Evolutionary conservation across 92 coral and sea anemone genomes (phyloP).

Genomic region (Porites divaricata): DNA sequence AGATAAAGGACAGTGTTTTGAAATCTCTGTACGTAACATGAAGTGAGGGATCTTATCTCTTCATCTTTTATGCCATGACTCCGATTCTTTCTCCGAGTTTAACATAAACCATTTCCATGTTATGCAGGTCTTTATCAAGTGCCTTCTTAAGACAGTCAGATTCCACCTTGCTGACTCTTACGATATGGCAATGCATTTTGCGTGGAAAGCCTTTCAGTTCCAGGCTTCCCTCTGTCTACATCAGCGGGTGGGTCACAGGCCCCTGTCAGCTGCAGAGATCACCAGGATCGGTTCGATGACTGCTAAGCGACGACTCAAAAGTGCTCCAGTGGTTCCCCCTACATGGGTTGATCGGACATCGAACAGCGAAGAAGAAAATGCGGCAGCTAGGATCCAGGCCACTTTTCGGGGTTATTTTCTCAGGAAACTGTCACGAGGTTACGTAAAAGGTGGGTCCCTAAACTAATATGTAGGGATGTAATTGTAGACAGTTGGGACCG

Average conservation of each 20-base stretch:
- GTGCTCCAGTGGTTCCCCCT: slow-evolving; percentile 63
- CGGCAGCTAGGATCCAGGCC: slow-evolving; percentile 96
- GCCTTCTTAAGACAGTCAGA: slow-evolving; percentile 82
- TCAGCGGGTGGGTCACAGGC: slow-evolving; percentile 86
- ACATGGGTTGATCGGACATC: slow-evolving; percentile 80
- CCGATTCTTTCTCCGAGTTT: too few relatives aligned
- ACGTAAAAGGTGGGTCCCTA: slow-evolving; percentile 67
- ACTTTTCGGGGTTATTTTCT: slow-evolving; percentile 88
- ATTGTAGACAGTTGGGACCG: too few relatives aligned
- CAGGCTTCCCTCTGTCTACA: slow-evolving; percentile 89
- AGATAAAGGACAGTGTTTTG: too few relatives aligned
- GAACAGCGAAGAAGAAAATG: slow-evolving; percentile 73
- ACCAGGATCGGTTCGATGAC: slow-evolving; percentile 85
- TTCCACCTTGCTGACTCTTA: slow-evolving; percentile 88
- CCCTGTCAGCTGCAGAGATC: slow-evolving; percentile 95
- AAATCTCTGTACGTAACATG: too few relatives aligned
- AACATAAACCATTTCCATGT: neutral
- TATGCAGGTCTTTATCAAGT: slow-evolving; percentile 84
- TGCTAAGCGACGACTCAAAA: slow-evolving; percentile 55
- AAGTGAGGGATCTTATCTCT: too few relatives aligned
- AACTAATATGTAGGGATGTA: too few relatives aligned
- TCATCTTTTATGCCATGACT: too few relatives aligned
- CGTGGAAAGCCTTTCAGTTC: slow-evolving; percentile 97
- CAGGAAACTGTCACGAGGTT: slow-evolving; percentile 86
- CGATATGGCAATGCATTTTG: slow-evolving; percentile 90